phyloP scores from a whole-genome alignment of 30 jellyfish, hydroid and myxozoan species.

The Aurelia aurita region DNA sequence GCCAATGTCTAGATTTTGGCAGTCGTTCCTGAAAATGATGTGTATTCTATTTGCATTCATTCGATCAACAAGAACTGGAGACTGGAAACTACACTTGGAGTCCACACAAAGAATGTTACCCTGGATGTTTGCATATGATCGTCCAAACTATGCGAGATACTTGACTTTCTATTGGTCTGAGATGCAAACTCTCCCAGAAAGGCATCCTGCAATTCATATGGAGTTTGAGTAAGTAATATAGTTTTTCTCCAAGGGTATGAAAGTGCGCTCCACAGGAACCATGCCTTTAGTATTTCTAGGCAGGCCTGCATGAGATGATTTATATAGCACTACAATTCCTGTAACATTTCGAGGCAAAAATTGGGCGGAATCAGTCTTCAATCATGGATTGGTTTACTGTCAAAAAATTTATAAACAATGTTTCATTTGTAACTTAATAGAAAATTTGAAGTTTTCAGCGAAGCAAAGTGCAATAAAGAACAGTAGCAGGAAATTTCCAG shows the following conservation, averaged over 20 bases:
- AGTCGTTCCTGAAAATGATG: conserved; percentile 56
- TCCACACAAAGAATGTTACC: conserved; percentile 51
- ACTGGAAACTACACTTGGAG: conserved; percentile 60
- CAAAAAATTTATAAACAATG: conserved; percentile 1
- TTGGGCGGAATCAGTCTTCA: conserved; percentile 17
- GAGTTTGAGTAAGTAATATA: conserved; percentile 44
- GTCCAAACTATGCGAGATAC: conserved; percentile 61
- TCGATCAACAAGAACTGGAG: conserved; percentile 47
- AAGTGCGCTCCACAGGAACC: conserved; percentile 25
- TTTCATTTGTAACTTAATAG: too few relatives aligned
- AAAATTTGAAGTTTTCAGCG: neutral
- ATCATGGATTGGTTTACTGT: conserved; percentile 13
- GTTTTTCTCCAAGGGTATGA: conserved; percentile 29
- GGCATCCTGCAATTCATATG: conserved; percentile 43
- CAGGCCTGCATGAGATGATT: conserved; percentile 11
- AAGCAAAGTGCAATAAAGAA: too few relatives aligned
- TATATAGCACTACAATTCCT: too few relatives aligned
- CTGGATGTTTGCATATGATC: conserved; percentile 68
- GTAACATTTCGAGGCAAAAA: too few relatives aligned
- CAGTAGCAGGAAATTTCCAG: too few relatives aligned
- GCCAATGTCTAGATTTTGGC: conserved; percentile 69
- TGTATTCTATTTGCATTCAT: conserved; percentile 34
- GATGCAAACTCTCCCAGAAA: conserved; percentile 33
- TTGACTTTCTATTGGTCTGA: conserved; percentile 56
- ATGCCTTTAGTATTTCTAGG: conserved; percentile 20